phyloP scores from a whole-genome alignment of 2,113 vertebrate species.

The Nettapus auritus region DNA sequence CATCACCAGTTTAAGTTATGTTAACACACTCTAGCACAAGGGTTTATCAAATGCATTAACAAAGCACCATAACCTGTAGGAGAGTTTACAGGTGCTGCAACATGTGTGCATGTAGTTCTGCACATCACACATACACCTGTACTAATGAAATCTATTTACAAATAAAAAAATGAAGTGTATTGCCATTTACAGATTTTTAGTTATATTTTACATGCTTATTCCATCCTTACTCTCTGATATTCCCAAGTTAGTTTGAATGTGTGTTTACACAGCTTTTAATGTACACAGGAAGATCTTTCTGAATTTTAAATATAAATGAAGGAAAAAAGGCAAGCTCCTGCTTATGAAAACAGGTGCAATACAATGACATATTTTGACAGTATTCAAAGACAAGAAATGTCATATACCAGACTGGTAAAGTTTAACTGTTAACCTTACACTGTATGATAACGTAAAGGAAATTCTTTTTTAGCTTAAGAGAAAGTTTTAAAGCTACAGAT shows the following conservation, averaged over 20 bases:
- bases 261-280: not conserved
- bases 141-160: not conserved
- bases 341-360: not conserved
- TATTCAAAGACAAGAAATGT: not conserved
- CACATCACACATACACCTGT: not conserved
- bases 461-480: not conserved
- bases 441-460: not conserved
- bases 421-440: not conserved
- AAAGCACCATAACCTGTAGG: not conserved
- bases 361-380: not conserved
- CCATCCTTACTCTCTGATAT: not conserved
- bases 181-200: not conserved
- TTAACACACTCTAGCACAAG: not conserved
- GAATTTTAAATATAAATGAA: not conserved
- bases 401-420: not conserved
- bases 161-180: not conserved
- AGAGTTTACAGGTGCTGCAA: not conserved
- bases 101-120: accelerated
- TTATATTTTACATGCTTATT: not conserved
- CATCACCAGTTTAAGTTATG: not conserved
- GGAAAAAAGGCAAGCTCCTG: not conserved
- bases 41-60: not conserved
- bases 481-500: not conserved
- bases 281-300: not conserved
- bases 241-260: not conserved